Evolutionary conservation across 2,113 vertebrate genomes (phyloP).

Genomic region (Dunckerocampus dactyliophorus): DNA sequence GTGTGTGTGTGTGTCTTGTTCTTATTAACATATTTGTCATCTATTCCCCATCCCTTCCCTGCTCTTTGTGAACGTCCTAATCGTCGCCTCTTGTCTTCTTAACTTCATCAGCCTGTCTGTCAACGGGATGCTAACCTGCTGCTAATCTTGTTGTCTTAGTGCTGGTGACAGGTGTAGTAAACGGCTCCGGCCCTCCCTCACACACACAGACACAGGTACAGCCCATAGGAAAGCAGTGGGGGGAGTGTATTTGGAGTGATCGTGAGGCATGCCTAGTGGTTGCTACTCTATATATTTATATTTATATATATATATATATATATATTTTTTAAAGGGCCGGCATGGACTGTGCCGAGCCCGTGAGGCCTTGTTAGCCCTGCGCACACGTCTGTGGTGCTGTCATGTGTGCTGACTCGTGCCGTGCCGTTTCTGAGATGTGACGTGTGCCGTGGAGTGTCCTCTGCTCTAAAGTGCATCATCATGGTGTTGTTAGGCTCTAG

Average conservation of each 20-base stretch:
- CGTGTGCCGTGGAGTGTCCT: conserved; percentile 61
- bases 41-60: not conserved
- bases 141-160: conserved; percentile 74
- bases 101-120: conserved; percentile 42
- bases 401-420: conserved; percentile 64
- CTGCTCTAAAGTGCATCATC: conserved; percentile 58
- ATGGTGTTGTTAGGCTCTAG: conserved; percentile 49
- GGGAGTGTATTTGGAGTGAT: conserved; percentile 65
- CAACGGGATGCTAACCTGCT: conserved; percentile 64
- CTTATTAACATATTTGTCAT: conserved; percentile 10
- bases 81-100: conserved; percentile 35
- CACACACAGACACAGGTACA: conserved; percentile 67
- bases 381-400: conserved; percentile 64
- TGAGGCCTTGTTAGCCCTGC: conserved; percentile 56
- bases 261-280: conserved; percentile 61
- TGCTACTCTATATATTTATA: conserved; percentile 8
- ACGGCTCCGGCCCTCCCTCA: conserved; percentile 62
- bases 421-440: conserved; percentile 59
- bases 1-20: conserved; percentile 12
- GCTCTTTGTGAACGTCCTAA: conserved; percentile 24
- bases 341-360: conserved; percentile 48
- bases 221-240: conserved; percentile 46
- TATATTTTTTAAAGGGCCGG: conserved; percentile 12
- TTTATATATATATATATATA: too few relatives aligned
- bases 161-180: conserved; percentile 74